Evolutionary conservation across 2,888 invertebrate genomes (phyloP).

Genomic region (Thymelicus sylvestris): DNA sequence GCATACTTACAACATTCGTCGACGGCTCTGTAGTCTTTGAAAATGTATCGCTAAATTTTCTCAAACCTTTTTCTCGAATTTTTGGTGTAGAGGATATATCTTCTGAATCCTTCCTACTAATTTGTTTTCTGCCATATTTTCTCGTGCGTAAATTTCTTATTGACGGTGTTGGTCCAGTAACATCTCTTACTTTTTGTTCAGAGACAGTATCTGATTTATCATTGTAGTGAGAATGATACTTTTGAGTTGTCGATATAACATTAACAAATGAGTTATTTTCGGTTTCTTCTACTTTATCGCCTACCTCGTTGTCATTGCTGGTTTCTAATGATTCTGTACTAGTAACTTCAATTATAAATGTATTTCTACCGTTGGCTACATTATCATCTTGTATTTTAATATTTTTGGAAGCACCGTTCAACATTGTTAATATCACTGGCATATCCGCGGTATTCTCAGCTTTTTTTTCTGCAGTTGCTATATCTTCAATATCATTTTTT

Average conservation of each 20-base stretch:
- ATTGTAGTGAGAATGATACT: constrained; percentile 73
- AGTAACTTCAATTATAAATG: constrained; percentile 66
- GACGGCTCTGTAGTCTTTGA: constrained; percentile 73
- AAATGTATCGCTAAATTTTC: constrained; percentile 69
- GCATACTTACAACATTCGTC: constrained; percentile 72
- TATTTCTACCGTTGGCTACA: constrained; percentile 51
- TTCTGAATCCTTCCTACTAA: constrained; percentile 53
- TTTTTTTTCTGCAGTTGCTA: constrained; percentile 55
- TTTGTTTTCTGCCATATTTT: constrained; percentile 62
- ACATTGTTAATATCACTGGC: constrained; percentile 66
- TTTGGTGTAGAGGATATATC: constrained; percentile 55
- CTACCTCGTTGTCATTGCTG: constrained; percentile 57
- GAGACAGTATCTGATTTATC: constrained; percentile 50
- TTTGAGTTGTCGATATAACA: constrained; percentile 59
- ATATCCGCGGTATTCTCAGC: constrained; percentile 57
- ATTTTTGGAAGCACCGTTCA: constrained; percentile 56
- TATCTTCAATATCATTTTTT: constrained; percentile 44
- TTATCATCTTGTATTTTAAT: constrained; percentile 47
- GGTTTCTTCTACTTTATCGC: constrained; percentile 55
- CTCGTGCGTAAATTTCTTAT: constrained; percentile 73
- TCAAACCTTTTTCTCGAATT: constrained; percentile 58
- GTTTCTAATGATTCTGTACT: constrained; percentile 71
- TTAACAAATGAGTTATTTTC: constrained; percentile 56
- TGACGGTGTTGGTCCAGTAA: constrained; percentile 57
- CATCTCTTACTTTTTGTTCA: constrained; percentile 51